Evolutionary conservation across 2,888 invertebrate species (phyloP).

Genomic region (Ichneumon xanthorius): DNA sequence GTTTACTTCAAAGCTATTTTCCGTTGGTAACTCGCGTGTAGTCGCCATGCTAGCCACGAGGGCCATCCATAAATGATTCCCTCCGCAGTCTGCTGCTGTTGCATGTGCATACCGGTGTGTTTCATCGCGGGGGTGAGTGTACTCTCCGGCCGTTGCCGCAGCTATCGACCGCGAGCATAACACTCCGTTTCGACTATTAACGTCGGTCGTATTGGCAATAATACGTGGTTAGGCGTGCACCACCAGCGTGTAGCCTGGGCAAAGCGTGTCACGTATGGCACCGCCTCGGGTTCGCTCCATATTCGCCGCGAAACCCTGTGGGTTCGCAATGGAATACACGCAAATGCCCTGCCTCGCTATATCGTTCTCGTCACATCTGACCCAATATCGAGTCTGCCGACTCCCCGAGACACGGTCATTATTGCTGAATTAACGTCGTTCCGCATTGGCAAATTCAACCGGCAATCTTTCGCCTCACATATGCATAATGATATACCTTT

Average conservation of each 20-base stretch:
- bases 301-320: conserved; percentile 38
- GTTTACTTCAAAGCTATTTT: conserved; percentile 2
- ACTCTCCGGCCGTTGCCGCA: conserved; percentile 39
- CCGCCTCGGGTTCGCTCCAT: conserved; percentile 33
- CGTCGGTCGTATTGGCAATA: conserved; percentile 67
- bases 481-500: conserved; percentile 31
- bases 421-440: conserved; percentile 46
- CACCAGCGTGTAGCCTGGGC: conserved; percentile 45
- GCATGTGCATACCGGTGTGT: conserved; percentile 24
- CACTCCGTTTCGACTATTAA: conserved; percentile 70
- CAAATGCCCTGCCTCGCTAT: neutral
- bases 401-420: conserved; percentile 46
- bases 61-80: conserved; percentile 4
- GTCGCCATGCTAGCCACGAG: neutral
- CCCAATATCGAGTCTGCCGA: conserved; percentile 47
- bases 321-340: conserved; percentile 23
- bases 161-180: conserved; percentile 66
- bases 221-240: conserved; percentile 62
- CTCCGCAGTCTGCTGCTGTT: conserved; percentile 2
- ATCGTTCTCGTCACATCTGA: conserved; percentile 54
- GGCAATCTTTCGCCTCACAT: conserved; percentile 28
- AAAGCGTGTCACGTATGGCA: conserved; percentile 46
- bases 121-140: conserved; percentile 35
- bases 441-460: conserved; percentile 42
- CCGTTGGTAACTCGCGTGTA: neutral